A percentile compares a stretch with the other conserved stretches of the same genome.
These are phyloP conservation scores for Sphyrna mokarran DNA, from an alignment of 2,113 vertebrate genomes.

Conservation along the genomic window DNA sequence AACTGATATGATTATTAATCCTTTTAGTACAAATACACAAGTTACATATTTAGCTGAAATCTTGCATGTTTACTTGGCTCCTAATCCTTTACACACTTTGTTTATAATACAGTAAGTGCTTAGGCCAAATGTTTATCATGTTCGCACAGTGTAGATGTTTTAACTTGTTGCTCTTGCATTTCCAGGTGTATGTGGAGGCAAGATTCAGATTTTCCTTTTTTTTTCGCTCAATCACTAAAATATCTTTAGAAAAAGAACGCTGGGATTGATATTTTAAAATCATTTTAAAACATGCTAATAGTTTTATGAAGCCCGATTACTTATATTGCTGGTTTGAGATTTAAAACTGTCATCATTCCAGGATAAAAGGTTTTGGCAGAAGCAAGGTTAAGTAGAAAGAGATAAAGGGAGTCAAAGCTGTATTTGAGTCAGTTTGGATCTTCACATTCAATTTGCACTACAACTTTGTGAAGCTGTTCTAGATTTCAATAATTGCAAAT, in stretches of 20 bases:
- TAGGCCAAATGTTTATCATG: too few relatives aligned
- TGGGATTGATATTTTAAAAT: neutral
- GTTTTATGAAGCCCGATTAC: neutral
- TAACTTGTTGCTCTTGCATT: too few relatives aligned
- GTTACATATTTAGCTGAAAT: too few relatives aligned
- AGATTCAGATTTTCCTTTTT: neutral
- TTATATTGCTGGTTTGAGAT: neutral
- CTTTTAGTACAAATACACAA: too few relatives aligned
- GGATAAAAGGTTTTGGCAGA: neutral
- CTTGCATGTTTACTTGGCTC: too few relatives aligned
- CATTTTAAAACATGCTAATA: neutral
- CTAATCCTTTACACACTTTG: too few relatives aligned
- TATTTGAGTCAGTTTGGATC: neutral
- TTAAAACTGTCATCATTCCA: neutral
- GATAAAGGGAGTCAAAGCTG: neutral
- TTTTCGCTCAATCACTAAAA: neutral
- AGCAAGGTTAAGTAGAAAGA: neutral
- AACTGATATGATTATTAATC: too few relatives aligned
- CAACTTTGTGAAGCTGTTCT: neutral
- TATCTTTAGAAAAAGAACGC: neutral
- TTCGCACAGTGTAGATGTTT: too few relatives aligned
- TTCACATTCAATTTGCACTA: neutral
- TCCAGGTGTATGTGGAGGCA: too few relatives aligned
- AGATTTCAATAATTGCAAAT: neutral
- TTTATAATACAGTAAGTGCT: too few relatives aligned